Base-by-base conservation (phyloP, 2,797 vertebrate genomes). In the Pseudochirops cupreus region DNA sequence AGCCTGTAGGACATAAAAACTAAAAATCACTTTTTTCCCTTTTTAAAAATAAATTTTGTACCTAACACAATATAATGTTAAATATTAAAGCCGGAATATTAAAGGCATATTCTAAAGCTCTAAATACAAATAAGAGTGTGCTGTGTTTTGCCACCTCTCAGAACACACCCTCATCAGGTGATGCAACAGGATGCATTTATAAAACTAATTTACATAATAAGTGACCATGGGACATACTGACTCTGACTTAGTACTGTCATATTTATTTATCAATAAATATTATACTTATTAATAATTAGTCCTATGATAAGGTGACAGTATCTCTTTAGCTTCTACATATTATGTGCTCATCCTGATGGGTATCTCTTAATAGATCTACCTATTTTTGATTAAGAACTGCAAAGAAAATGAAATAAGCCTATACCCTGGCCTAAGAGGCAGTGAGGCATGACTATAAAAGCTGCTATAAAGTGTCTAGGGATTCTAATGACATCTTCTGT, bases 301-400 rank as follows among this genome's bases (percentile, higher is more conserved):
- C 28, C 92, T 93, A 67, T 87, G 56, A 46, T 24, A 93, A 26
- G 94, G 56, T 39, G 18, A 74, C 9, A 67, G 62, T 67, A 67
- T 74, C n/a, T 74, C 46, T 93, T 50, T 90, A 24, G 7, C 54
- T 94, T 96, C 52, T 74, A 11, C 9, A 95, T 33, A 21, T n/a
- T 24, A 26, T 39, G 95, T 33, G 90, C 28, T 94, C 29, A 91
- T 52, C 7, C 26, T 39, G 46, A 12, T 28, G n/a, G 33, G 50
- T 21, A 46, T 58, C 95, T 95, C 46, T 93, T 93, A 95, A 93
- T 4, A 93, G 57, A 3, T 74, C 10, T 33, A 91, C 90, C 46
- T 95, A 12, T 26, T 97, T 96, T 97, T 94, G 11, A 90, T 54
- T 90, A 95, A 89, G 5, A 54, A 91, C 91, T 92, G 95, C 57